Conservation (phyloP, 2,113 vertebrate species). For the Coptodon bakossiorum region DNA sequence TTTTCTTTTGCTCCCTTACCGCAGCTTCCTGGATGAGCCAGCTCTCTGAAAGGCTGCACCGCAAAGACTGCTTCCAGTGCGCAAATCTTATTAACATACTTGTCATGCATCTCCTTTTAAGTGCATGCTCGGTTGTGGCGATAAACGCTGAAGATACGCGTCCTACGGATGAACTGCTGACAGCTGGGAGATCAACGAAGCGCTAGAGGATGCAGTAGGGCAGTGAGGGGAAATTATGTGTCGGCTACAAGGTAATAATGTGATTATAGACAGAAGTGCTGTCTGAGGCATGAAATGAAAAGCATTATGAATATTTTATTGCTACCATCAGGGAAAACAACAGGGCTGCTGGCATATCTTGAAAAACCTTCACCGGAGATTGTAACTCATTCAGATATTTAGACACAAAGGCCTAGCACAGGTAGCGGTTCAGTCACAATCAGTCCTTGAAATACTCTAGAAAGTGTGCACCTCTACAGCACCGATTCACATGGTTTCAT, state of each 20-base stretch:
- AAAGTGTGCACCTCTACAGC: neutral
- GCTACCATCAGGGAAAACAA: neutral
- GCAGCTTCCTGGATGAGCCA: neutral
- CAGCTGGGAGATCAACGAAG: conserved; percentile 13
- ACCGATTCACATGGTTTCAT: neutral
- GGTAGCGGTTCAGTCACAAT: neutral
- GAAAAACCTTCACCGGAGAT: neutral
- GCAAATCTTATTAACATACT: conserved; percentile 51
- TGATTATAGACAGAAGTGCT: conserved; percentile 10
- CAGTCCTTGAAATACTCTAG: neutral
- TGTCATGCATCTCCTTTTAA: conserved; percentile 60
- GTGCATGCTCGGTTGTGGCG: conserved; percentile 31
- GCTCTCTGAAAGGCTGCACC: neutral
- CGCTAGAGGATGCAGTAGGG: neutral
- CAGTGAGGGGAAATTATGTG: neutral
- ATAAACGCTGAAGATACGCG: conserved; percentile 34
- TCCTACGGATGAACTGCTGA: neutral
- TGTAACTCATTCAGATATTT: neutral
- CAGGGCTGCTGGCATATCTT: neutral
- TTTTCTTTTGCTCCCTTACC: neutral
- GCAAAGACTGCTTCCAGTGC: conserved; percentile 1
- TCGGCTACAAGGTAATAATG: neutral
- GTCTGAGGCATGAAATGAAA: neutral
- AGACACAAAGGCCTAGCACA: neutral
- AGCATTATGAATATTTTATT: neutral